Conservation (phyloP, 1,140 invertebrate species). For the Drosophila sucinea region DNA sequence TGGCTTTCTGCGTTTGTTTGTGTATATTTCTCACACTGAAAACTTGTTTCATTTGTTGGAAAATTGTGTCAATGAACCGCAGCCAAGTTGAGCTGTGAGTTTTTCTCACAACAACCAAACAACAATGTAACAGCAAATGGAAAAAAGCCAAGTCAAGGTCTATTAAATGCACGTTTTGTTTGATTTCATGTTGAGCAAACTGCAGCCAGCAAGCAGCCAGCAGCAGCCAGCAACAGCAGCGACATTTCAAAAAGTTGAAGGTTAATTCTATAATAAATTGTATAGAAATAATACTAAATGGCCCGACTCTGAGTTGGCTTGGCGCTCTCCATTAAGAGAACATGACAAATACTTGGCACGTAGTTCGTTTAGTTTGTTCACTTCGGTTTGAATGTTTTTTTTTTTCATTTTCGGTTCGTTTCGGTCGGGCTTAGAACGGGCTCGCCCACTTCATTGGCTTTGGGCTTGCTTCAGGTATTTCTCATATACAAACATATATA, state of each 20-base stretch:
- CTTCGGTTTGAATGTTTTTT: background rate
- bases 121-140: slow-evolving; percentile 6
- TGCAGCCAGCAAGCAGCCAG: slow-evolving; percentile 28
- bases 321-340: slow-evolving; percentile 47
- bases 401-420: background rate
- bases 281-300: slow-evolving; percentile 32
- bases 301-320: slow-evolving; percentile 36
- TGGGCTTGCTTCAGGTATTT: slow-evolving; percentile 9
- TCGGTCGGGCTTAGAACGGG: slow-evolving; percentile 31
- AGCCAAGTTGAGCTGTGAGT: slow-evolving; percentile 45
- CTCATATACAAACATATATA: slow-evolving; percentile 13
- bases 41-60: slow-evolving; percentile 38
- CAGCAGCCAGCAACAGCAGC: slow-evolving; percentile 26
- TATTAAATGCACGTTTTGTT: slow-evolving; percentile 62
- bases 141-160: slow-evolving; percentile 51
- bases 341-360: slow-evolving; percentile 73
- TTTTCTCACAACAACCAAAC: slow-evolving; percentile 44
- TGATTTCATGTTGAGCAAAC: slow-evolving; percentile 34
- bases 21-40: slow-evolving; percentile 11
- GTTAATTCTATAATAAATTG: slow-evolving; percentile 72
- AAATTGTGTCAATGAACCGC: slow-evolving; percentile 72
- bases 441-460: slow-evolving; percentile 44
- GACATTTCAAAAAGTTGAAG: slow-evolving; percentile 75
- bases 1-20: background rate
- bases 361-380: slow-evolving; percentile 34